Base-by-base conservation (phyloP, 1,140 invertebrate species). In the Drosophila lacteicornis region DNA sequence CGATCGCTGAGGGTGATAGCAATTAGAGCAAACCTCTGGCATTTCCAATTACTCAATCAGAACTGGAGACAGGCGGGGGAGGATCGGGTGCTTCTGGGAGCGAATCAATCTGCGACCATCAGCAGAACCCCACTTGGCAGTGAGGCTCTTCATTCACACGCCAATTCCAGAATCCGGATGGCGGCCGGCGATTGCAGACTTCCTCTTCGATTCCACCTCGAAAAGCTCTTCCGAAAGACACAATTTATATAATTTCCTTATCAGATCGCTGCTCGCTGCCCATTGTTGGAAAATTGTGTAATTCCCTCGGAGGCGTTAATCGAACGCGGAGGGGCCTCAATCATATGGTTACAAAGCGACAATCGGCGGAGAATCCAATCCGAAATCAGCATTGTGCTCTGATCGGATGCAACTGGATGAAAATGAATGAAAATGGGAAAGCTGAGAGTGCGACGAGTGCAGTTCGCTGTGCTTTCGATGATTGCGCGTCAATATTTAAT, bases 211-310 rank as follows among this genome's bases (percentile, higher is more conserved):
- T 43, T 12, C 42, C 43, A 19, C 15, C n/a, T 45, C 69, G 43
- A 49, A 77, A 59, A 75, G 70, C 78, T 82, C 70, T 79, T 86
- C 76, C 75, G 60, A 82, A 19, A 53, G 56, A 73, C 68, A 82
- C 75, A 88, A 80, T 87, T 88, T 87, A 87, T 87, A 83, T 87
- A 87, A 87, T 87, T 87, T 87, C 67, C 62, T 88, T 83, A 87
- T 87, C 84, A 83, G 83, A 84, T 85, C 40, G 46, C 19, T 59
- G 38, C 38, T 68, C 33, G 71, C 45, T 50, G 61, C 49, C 53
- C 67, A 80, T 83, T 87, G 83, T 88, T 77, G 63, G 75, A 70
- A 65, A 88, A 87, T 87, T 80, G 76, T 78, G 68, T 82, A 82
- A 80, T 84, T 84, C 81, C 61, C 76, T 76, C 68, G 45, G 55